Percentiles rank a stretch among this genome's conserved stretches.
These are phyloP conservation scores for Mechanitis messenoides DNA, from an alignment of 2,888 invertebrate species.

Conservation along the genomic window DNA sequence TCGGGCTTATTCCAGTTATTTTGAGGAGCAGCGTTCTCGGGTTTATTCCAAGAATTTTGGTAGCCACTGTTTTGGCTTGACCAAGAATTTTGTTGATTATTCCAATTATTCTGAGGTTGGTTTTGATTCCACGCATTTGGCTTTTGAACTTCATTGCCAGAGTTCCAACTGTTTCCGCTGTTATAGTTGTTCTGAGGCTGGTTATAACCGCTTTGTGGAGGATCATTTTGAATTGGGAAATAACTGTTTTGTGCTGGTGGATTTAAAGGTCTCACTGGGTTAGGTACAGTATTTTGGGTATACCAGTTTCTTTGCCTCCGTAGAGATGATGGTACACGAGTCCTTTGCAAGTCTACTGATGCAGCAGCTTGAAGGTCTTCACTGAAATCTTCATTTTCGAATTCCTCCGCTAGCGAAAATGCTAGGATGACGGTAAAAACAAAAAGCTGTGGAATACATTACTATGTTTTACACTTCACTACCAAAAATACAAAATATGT, in stretches of 20 bases:
- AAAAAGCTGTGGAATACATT: slow-evolving; percentile 42
- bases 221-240: slow-evolving; percentile 33
- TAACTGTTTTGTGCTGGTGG: slow-evolving; percentile 35
- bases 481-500: too few relatives aligned
- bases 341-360: slow-evolving; percentile 42
- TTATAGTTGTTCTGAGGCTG: slow-evolving; percentile 28
- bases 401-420: slow-evolving; percentile 49
- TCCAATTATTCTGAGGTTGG: slow-evolving; percentile 31
- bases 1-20: slow-evolving; percentile 29
- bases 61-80: slow-evolving; percentile 25
- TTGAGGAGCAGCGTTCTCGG: slow-evolving; percentile 24
- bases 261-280: slow-evolving; percentile 1
- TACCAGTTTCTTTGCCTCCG: background rate
- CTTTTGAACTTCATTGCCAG: slow-evolving; percentile 13
- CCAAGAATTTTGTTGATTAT: slow-evolving; percentile 24
- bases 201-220: slow-evolving; percentile 33
- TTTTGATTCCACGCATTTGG: slow-evolving; percentile 18
- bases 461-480: too few relatives aligned
- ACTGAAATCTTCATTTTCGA: slow-evolving; percentile 35
- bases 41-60: slow-evolving; percentile 28
- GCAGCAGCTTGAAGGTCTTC: slow-evolving; percentile 53
- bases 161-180: slow-evolving; percentile 2
- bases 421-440: slow-evolving; percentile 53
- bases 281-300: slow-evolving; percentile 2
- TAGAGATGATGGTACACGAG: background rate